phyloP scores from a whole-genome alignment of 2,113 vertebrate species.

The Guaruba guarouba region DNA sequence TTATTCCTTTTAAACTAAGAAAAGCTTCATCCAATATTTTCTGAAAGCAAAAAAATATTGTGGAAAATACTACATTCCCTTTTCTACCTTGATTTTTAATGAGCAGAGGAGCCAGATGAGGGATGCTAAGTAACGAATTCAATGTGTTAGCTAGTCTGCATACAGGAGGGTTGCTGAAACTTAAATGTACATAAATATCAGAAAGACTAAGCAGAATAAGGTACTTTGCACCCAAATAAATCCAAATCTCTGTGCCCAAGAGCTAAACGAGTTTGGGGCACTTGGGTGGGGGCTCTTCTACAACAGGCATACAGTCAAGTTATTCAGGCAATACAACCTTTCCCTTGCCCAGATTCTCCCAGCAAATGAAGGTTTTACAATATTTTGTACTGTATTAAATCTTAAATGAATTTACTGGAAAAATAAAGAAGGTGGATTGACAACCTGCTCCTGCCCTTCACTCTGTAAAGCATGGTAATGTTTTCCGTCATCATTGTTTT shows the following conservation, averaged over 20 bases:
- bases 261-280: background rate
- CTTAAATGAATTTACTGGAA: background rate
- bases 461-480: background rate
- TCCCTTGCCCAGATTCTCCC: background rate
- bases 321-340: background rate
- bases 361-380: background rate
- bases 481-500: background rate
- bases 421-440: background rate
- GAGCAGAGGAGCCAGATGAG: background rate
- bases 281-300: background rate
- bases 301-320: background rate
- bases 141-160: background rate
- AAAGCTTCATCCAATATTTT: background rate
- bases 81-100: background rate
- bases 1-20: conserved; percentile 11
- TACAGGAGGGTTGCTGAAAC: background rate
- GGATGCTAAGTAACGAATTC: background rate
- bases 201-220: background rate
- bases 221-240: background rate
- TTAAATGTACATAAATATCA: background rate
- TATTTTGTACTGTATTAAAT: background rate
- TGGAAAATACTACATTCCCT: background rate
- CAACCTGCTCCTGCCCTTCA: background rate
- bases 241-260: background rate
- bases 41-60: background rate